Evolutionary conservation across 2,797 vertebrate species (phyloP), one percentile per base, ranked within the genome.

Genomic region (Orientallactaga sibirica): DNA sequence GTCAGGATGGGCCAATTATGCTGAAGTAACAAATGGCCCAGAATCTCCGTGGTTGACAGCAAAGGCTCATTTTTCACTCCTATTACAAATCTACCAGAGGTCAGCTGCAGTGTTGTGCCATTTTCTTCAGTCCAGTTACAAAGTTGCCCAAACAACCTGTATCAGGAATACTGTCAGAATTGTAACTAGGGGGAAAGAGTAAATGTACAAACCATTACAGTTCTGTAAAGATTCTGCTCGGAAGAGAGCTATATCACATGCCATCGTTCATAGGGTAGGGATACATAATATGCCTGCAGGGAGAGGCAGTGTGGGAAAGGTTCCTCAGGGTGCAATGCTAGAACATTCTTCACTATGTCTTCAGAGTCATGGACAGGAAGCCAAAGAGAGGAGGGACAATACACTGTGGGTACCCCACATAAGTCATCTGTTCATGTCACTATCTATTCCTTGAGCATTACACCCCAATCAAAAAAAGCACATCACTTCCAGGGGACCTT

Each of bases 1-100:
- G 80, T 91, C 62, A 86, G 25, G 15, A 80, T 10, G 41, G 62
- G 61, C 52, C 74, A 70, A 27, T 83, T 68, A 81, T 0, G 20
- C 27, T 22, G 2, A 2, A 64, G 75, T 83, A 86, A 96, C 88
- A 90, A 95, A 93, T 61, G 78, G 19, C 14, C 52, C 71, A 76
- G 12, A 33, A 78, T 79, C 82, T 58, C 62, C 90, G 71, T 52
- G 52, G 41, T 33, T 90, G 68, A 81, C 48, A 92, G 25, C 62
- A 80, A 73, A 92, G 37, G 5, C 43, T 90, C 77, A 11, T 66
- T 90, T 67, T 75, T 81, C 12, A 33, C 5, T 92, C n/a, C 3
- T 41, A 68, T 25, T 68, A 43, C 55, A 70, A 74, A 82, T 67
- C 78, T 62, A 58, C 0, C 0, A 2, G n/a, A 43, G 15, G 5